Conservation (phyloP, 2,888 invertebrate species). For the Criorhina ranunculi region DNA sequence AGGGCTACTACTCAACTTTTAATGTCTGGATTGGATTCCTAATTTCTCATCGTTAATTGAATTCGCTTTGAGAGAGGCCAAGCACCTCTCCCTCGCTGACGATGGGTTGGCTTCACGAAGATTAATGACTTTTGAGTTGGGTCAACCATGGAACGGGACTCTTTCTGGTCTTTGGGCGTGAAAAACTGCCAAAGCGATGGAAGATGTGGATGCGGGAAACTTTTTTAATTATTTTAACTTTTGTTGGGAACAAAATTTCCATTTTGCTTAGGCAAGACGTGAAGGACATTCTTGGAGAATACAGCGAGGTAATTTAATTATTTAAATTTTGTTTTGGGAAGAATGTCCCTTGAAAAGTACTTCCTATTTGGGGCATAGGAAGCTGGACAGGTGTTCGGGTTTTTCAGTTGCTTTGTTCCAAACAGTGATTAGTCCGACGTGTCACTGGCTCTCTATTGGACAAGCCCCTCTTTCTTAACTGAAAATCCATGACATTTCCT, state of each 20-base stretch:
- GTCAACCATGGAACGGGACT: not conserved
- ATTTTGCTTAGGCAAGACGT: not conserved
- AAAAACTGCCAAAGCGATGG: not conserved
- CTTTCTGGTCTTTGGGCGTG: not conserved
- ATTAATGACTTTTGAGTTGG: constrained; percentile 46
- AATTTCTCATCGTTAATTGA: constrained; percentile 67
- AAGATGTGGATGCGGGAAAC: constrained; percentile 14
- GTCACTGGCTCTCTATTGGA: too few species aligned
- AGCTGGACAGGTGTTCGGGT: too few species aligned
- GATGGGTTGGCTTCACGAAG: constrained; percentile 2
- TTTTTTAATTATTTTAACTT: constrained; percentile 45
- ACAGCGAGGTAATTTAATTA: constrained; percentile 19
- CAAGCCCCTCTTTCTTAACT: too few species aligned
- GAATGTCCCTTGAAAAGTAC: not conserved
- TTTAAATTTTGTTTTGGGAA: not conserved
- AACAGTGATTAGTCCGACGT: too few species aligned
- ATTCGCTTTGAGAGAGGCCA: constrained; percentile 43
- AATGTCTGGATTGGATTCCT: constrained; percentile 60
- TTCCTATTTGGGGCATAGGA: not conserved
- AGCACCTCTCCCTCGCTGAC: not conserved
- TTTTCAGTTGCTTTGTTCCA: too few species aligned
- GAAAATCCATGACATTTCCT: too few species aligned
- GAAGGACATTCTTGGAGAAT: not conserved
- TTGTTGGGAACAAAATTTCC: not conserved
- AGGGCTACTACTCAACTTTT: constrained; percentile 36